phyloP scores from a whole-genome alignment of 53 echinoderm and acorn worm genomes.

The Temnopleurus reevesii region DNA sequence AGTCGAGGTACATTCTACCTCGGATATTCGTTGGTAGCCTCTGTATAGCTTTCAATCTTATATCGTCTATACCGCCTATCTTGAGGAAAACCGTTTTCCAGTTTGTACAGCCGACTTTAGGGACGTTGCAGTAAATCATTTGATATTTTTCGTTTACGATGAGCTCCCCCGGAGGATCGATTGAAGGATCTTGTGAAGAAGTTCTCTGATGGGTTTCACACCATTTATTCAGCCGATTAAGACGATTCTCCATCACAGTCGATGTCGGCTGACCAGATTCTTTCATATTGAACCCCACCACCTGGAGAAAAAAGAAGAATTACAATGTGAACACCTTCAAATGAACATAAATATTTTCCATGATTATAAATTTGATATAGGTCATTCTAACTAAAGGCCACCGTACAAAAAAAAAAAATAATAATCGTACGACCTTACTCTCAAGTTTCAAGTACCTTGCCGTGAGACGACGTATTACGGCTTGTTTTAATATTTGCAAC shows the following conservation, averaged over 20 bases:
- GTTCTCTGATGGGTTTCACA: not conserved
- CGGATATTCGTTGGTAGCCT: constrained; percentile 58
- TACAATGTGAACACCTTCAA: too few relatives aligned
- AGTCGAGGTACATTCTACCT: constrained; percentile 45
- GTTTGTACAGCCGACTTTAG: constrained; percentile 80
- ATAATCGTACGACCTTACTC: too few relatives aligned
- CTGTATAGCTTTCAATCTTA: not conserved
- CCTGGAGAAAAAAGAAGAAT: constrained; percentile 5
- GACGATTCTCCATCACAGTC: not conserved
- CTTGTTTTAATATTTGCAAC: too few relatives aligned
- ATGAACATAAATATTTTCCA: too few relatives aligned
- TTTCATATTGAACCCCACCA: not conserved
- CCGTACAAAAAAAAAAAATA: too few relatives aligned
- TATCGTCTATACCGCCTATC: constrained; percentile 58
- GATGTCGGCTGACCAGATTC: not conserved
- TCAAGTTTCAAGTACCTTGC: too few relatives aligned
- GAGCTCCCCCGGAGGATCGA: constrained; percentile 47
- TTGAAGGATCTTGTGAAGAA: constrained; percentile 7
- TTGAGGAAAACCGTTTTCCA: constrained; percentile 75
- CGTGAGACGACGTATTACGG: too few relatives aligned
- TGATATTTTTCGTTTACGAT: constrained; percentile 70
- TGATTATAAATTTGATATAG: too few relatives aligned
- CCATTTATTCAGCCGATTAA: not conserved
- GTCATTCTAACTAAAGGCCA: too few relatives aligned
- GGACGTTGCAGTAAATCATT: constrained; percentile 70